phyloP scores from a whole-genome alignment of 1,140 invertebrate genomes.

The Lordiphosa clarofinis region DNA sequence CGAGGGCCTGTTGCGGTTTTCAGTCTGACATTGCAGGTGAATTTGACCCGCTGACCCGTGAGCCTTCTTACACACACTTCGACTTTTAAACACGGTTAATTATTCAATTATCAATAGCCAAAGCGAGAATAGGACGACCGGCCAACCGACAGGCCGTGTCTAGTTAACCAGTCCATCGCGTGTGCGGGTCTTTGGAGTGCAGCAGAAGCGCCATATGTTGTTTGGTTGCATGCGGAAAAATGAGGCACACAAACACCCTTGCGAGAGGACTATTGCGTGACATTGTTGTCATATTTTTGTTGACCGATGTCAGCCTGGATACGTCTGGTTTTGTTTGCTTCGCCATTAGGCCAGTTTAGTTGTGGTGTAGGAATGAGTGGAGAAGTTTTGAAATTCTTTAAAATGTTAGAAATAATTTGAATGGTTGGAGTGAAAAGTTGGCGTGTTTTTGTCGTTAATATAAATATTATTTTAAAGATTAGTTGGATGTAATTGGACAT shows the following conservation, averaged over 20 bases:
- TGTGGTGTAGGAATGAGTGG: constrained; percentile 4
- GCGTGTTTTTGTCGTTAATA: no score
- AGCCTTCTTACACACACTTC: neutral
- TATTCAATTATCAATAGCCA: constrained; percentile 75
- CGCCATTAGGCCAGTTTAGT: constrained; percentile 31
- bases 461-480: no score
- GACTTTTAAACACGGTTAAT: constrained; percentile 73
- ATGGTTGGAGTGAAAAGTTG: no score
- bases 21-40: constrained; percentile 70
- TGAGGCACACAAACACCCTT: constrained; percentile 29
- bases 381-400: neutral
- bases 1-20: constrained; percentile 28
- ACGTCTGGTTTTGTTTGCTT: constrained; percentile 36
- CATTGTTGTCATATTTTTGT: constrained; percentile 38
- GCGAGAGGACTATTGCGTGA: constrained; percentile 39
- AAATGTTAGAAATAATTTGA: no score
- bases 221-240: constrained; percentile 60
- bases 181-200: constrained; percentile 29
- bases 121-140: constrained; percentile 22
- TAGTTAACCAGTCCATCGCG: constrained; percentile 25
- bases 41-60: constrained; percentile 70
- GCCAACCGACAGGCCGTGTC: constrained; percentile 17
- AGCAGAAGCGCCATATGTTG: constrained; percentile 51
- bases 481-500: no score
- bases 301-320: constrained; percentile 41